Evolutionary conservation across 2,113 vertebrate genomes (phyloP).

Genomic region (Trematocara unimaculatum): DNA sequence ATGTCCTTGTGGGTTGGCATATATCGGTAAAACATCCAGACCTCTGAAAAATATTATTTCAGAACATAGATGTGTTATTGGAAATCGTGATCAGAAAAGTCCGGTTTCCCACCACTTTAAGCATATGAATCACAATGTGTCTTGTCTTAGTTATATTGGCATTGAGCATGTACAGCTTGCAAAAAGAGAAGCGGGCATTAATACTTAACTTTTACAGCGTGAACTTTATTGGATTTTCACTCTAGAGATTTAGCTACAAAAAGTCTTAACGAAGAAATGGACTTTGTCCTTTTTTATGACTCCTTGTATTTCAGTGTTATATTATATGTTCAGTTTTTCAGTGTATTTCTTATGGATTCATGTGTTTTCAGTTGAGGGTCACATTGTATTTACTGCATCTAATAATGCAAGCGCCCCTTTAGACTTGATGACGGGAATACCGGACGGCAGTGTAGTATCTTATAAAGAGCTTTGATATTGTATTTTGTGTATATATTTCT

Average conservation of each 20-base stretch:
- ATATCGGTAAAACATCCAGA: background rate
- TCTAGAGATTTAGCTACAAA: background rate
- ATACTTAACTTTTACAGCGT: background rate
- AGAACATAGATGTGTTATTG: background rate
- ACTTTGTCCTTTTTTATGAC: background rate
- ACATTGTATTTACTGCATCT: background rate
- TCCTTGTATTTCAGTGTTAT: background rate
- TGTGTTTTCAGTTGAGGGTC: background rate
- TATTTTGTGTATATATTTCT: background rate
- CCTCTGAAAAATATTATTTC: background rate
- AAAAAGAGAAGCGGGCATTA: background rate
- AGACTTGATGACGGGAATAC: background rate
- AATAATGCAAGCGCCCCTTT: background rate
- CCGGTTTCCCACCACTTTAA: rapidly evolving
- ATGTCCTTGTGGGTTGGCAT: background rate
- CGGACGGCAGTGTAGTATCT: background rate
- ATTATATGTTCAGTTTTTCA: background rate
- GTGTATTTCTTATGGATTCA: background rate
- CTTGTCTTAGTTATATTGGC: background rate
- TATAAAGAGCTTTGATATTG: background rate
- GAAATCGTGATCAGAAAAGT: background rate
- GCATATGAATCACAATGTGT: background rate
- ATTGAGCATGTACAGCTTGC: background rate
- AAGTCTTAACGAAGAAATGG: background rate
- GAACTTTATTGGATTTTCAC: background rate